phyloP scores from a whole-genome alignment of 2,797 vertebrate genomes.

The Vultur gryphus region DNA sequence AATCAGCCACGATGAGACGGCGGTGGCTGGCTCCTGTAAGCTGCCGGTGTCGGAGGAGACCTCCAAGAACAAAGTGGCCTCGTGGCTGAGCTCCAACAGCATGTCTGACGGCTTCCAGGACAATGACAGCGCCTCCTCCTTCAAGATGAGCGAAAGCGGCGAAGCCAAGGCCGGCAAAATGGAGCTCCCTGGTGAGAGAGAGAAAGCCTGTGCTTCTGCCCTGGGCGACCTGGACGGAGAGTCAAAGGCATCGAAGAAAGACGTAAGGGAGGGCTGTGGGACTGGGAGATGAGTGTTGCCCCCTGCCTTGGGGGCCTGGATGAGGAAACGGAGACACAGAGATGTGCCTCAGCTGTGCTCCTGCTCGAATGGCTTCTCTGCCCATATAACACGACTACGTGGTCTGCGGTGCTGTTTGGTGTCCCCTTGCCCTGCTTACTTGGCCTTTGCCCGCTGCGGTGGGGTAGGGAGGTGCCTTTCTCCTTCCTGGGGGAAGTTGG shows the following conservation, averaged over 20 bases:
- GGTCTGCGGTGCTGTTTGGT: neutral
- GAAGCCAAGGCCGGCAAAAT: constrained; percentile 23
- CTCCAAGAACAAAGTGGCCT: constrained; percentile 93
- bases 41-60: constrained; percentile 87
- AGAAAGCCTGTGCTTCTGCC: neutral
- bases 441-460: neutral
- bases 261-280: constrained; percentile 33
- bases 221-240: neutral
- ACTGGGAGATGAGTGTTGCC: neutral
- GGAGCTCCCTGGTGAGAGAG: neutral
- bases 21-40: constrained; percentile 65
- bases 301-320: neutral
- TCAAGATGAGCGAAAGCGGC: constrained; percentile 38
- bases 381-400: fast-evolving
- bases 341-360: neutral
- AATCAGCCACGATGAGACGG: constrained; percentile 49
- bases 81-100: constrained; percentile 88
- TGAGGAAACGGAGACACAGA: neutral
- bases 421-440: neutral
- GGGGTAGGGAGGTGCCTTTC: neutral
- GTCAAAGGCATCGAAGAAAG: constrained; percentile 61
- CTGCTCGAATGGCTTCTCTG: neutral
- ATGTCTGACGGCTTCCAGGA: constrained; percentile 65
- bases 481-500: neutral
- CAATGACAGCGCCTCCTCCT: constrained; percentile 59